Evolutionary conservation across 2,113 vertebrate species (phyloP), one percentile per base, ranked within the genome.

Genomic region (Carettochelys insculpta): DNA sequence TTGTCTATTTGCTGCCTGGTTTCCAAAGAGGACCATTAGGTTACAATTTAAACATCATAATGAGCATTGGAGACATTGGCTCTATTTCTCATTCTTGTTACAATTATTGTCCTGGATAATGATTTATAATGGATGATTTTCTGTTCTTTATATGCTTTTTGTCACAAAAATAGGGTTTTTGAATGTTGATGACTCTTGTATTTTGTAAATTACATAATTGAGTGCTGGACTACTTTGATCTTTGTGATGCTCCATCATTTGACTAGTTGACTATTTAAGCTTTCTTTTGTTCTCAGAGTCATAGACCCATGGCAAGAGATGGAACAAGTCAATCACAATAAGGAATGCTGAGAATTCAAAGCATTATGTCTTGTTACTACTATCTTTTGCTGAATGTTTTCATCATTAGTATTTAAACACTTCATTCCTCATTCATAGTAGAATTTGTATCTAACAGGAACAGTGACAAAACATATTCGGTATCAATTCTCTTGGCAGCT

Each of bases 301-400:
- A 20, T 13, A 82, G 78, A 29, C 16, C 24, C 52, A 17, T 20
- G 54, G 2, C 3, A 65, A 75, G 45, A 24, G 71, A 82, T 0
- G 4, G 14, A 13, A 2, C 8, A 34, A 58, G 58, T 86, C 38
- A 71, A 53, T 84, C 38, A 47, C 71, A 88, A 68, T 20, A 82
- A 38, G 61, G 38, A 41, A 16, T 83, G 4, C 13, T 86, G 20
- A 24, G 94, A 91, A 56, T 71, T 86, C 68, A 94, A 77, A 86
- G 2, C 0, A 0, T 0, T 41, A 1, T 54, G 34, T 58, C 2
- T 0, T 82, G 75, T 11, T 56, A 12, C 6, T 81, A 31, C 6
- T 81, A 31, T 54, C 2, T 77, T 88, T 86, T 29, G 16, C 2
- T 9, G 45, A 31, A 31, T 0, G 45, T 85, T 77, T 68, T 31